These are phyloP conservation scores for Drusus annulatus DNA, from an alignment of 1,140 invertebrate genomes.

Conservation along the genomic window DNA sequence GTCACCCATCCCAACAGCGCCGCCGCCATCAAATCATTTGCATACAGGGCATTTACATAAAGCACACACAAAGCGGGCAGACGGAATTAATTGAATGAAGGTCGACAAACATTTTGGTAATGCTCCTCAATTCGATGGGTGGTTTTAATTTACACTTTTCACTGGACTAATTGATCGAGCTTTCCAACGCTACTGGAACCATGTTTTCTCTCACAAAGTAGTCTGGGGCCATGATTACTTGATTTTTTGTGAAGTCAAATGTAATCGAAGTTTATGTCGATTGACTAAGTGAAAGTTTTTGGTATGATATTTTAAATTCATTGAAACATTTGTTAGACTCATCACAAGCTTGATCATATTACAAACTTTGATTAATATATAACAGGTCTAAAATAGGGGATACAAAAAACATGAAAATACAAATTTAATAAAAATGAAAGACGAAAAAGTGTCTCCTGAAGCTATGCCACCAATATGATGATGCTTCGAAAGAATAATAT, in stretches of 20 bases:
- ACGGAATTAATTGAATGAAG: conserved; percentile 56
- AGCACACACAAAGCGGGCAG: conserved; percentile 38
- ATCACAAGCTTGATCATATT: no score
- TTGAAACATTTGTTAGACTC: no score
- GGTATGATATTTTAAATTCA: no score
- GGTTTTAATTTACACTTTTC: conserved; percentile 25
- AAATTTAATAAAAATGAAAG: no score
- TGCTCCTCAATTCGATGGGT: conserved; percentile 43
- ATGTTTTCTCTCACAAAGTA: background rate
- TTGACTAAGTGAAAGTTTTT: no score
- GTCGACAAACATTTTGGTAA: conserved; percentile 51
- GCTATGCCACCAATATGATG: no score
- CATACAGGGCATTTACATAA: conserved; percentile 56
- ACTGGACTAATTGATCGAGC: background rate
- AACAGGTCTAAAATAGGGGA: no score
- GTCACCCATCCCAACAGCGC: background rate
- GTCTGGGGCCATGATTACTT: background rate
- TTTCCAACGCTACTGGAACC: background rate
- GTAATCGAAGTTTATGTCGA: no score
- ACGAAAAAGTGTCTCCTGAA: no score
- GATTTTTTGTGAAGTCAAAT: background rate
- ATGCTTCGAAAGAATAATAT: no score
- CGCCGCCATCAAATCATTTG: conserved; percentile 55
- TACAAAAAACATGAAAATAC: no score
- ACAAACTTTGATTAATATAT: no score